Base-by-base conservation (phyloP, 2,888 invertebrate genomes). In the Incurvaria masculella region DNA sequence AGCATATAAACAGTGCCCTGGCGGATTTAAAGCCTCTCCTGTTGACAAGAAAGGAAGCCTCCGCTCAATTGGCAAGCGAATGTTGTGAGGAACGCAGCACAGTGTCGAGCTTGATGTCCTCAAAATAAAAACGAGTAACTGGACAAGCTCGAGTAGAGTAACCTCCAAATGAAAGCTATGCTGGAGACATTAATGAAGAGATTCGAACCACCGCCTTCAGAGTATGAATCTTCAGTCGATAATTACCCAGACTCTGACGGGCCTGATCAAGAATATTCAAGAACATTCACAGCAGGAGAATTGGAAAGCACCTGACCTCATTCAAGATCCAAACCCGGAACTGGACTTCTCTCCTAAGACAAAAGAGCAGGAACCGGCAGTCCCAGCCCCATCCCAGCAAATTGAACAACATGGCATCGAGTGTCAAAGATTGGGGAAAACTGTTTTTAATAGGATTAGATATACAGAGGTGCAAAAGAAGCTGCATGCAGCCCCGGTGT, bases 1-100 rank as follows among this genome's bases (percentile, higher is more conserved):
- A 54, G 20, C 40, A 54, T 11, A 18, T 55, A 14, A 48, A 51
- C 17, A 51, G 51, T 20, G 46, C 56, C n/a, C n/a, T 55, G 21
- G 33, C 45, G 2, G 50, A 52, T 11, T 43, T 57, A 47, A 57
- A 55, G 42, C 54, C 53, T 16, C 33, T 52, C 10, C 43, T 54
- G 3, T 11, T 52, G 4, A 50, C 52, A 11, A 47, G 51, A 42
- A 52, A 53, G 45, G 50, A 48, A 42, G 54, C 54, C 17, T 47
- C 41, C 21, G 21, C 14, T n/a, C 43, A 48, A 26, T 26, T 44
- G 18, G 3, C 17, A 4, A 42, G 17, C 4, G 19, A 23, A 16
- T 4, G 3, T 14, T 20, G 4, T 4, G 18, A 44, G 3, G 11
- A 4, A 8, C 21, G 21, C 3, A 23, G n/a, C 21, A 16, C n/a